Percentiles rank a stretch among this genome's conserved stretches.
Evolutionary conservation across 1,140 invertebrate genomes (phyloP).

Genomic region (Brachionus rubens): DNA sequence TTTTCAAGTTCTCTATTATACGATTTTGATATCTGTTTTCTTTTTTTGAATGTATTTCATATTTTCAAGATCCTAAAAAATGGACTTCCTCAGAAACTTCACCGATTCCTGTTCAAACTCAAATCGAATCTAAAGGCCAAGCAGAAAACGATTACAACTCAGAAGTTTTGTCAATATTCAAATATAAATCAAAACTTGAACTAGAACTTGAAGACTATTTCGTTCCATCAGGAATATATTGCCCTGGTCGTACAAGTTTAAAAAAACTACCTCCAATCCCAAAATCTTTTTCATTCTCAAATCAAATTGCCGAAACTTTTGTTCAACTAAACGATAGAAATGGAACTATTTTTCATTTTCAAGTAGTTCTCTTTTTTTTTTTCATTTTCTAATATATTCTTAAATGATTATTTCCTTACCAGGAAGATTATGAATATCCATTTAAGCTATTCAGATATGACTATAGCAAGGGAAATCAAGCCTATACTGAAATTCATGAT

Average conservation of each 20-base stretch:
- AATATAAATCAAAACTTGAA: slow-evolving; percentile 4
- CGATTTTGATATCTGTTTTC: neutral
- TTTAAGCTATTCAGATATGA: slow-evolving; percentile 26
- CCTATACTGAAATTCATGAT: slow-evolving; percentile 31
- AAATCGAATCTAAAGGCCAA: neutral
- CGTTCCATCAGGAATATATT: slow-evolving; percentile 21
- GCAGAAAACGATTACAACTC: neutral
- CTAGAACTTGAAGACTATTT: slow-evolving; percentile 34
- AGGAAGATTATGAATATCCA: slow-evolving; percentile 36
- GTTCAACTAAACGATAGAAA: neutral
- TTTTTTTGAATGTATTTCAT: neutral
- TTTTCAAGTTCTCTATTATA: slow-evolving; percentile 11
- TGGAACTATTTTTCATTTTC: neutral
- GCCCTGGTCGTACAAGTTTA: neutral
- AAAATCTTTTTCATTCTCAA: slow-evolving; percentile 27
- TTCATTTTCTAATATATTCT: too few species aligned
- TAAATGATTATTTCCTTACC: too few species aligned
- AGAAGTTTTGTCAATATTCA: neutral
- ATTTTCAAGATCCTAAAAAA: neutral
- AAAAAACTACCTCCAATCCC: neutral
- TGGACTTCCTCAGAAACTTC: slow-evolving; percentile 1
- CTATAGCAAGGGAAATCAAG: neutral
- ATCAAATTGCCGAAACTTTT: slow-evolving; percentile 6
- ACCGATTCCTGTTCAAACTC: neutral
- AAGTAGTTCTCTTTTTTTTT: too few species aligned